Evolutionary conservation across 1,140 invertebrate genomes (phyloP).

Genomic region (Drosophila jambulina): DNA sequence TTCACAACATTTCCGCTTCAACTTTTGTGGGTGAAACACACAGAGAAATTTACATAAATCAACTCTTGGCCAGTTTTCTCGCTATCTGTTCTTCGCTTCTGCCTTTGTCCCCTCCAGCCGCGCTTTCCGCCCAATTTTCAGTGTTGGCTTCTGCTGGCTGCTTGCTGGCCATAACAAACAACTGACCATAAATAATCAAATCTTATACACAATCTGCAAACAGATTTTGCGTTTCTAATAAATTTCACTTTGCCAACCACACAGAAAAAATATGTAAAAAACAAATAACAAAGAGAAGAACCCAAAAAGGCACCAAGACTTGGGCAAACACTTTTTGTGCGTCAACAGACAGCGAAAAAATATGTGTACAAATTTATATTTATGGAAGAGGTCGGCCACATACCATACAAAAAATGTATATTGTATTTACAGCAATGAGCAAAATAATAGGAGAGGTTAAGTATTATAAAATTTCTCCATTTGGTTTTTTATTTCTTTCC

Average conservation of each 20-base stretch:
- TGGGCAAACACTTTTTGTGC: slow-evolving; percentile 60
- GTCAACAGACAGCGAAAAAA: slow-evolving; percentile 49
- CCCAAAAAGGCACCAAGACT: slow-evolving; percentile 17
- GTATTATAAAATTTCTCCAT: neutral
- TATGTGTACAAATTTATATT: slow-evolving; percentile 67
- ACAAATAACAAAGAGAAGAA: slow-evolving; percentile 16
- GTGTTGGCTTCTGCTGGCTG: slow-evolving; percentile 35
- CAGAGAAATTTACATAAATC: slow-evolving; percentile 51
- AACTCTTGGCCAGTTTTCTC: slow-evolving; percentile 29
- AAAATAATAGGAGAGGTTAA: neutral
- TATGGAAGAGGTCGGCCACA: slow-evolving; percentile 27
- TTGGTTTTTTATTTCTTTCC: accelerated
- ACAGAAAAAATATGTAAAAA: slow-evolving; percentile 25
- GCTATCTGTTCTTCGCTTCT: slow-evolving; percentile 27
- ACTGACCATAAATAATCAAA: slow-evolving; percentile 82
- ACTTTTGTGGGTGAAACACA: slow-evolving; percentile 21
- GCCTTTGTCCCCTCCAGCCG: neutral
- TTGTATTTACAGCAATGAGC: neutral
- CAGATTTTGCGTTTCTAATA: slow-evolving; percentile 83
- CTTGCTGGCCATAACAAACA: slow-evolving; percentile 54
- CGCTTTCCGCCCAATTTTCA: slow-evolving; percentile 40
- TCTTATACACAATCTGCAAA: slow-evolving; percentile 81
- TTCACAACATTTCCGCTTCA: slow-evolving; percentile 27
- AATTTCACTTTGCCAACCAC: slow-evolving; percentile 77
- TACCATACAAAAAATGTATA: slow-evolving; percentile 9